Base-by-base conservation (phyloP, 1,140 invertebrate genomes). In the Linepithema humile region DNA sequence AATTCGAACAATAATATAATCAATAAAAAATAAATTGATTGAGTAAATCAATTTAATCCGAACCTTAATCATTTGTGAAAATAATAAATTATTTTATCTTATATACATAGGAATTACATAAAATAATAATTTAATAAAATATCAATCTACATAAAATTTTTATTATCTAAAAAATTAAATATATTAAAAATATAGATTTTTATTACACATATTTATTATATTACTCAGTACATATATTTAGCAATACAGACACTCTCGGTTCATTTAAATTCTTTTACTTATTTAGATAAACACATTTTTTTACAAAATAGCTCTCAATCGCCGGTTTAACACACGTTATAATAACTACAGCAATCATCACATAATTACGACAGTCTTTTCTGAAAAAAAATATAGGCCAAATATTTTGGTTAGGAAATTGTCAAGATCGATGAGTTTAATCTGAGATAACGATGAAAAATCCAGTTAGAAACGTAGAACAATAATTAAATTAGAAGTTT, bases 31-130 rank as follows among this genome's bases (percentile, higher is more conserved):
- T 12, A 1, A 17, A 59, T 43, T 32, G 38, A 67, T 53, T 9
- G 20, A 32, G 60, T 62, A 55, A 64, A 78, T 69, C 62, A 35
- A 20, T 48, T 32, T 10, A 17, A 53, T 77, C 45, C n/a, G n/a
- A n/a, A n/a, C n/a, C n/a, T n/a, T n/a, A n/a, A n/a, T n/a, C n/a
- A n/a, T n/a, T n/a, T n/a, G n/a, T n/a, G n/a, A n/a, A n/a, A n/a
- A n/a, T n/a, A n/a, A 60, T 35, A 45, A 45, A 74, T 74, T 20
- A 45, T 43, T 48, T 48, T 4, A 45, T 20, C 1, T 74, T 60
- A 29, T 6, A n/a, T 60, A 29, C 7, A 32, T 12, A 45, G 4
- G 17, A 48, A 35, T 53, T 64, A 12, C 7, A 57, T 26, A 57
- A n/a, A n/a, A n/a, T n/a, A n/a, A n/a, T n/a, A n/a, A n/a, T n/a